Evolutionary conservation across 2,888 invertebrate genomes (phyloP), one percentile per base, ranked within the genome.

Genomic region (Drosophila setosimentum): DNA sequence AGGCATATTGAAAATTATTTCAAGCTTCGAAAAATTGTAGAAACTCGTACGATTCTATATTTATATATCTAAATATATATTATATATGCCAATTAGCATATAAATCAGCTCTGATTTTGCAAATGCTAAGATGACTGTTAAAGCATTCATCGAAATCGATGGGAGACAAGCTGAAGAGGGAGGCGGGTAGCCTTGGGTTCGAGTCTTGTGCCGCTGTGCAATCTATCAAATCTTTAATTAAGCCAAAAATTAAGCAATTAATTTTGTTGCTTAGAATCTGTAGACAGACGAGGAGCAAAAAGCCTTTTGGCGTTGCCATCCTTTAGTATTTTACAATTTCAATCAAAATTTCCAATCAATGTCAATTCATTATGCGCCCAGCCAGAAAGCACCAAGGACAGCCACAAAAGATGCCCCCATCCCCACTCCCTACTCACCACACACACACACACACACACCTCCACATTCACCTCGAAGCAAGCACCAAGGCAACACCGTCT

Each of bases 331-430:
- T 82, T 69, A 77, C 80, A 89, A 89, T 91, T 91, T 85, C 91
- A 92, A 92, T 92, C 91, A 92, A 91, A 92, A 92, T 92, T 92
- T 92, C 91, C 92, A 92, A 92, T 92, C 92, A 92, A 92, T 92
- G 92, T 92, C 92, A 92, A 92, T 92, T 92, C 91, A 91, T 91
- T 91, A 91, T 82, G 89, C 81, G 78, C 68, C 53, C 71, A 71
- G 67, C 33, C 54, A 63, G 61, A 29, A 35, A 45, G 21, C 37
- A 48, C 33, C 37, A 54, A 58, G 62, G 61, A 73, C 42, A 58
- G 76, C 80, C 78, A 49, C 78, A 79, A 81, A 76, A 79, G 73
- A 68, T 73, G 60, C 30, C 54, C 37, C 60, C 57, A 61, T 50
- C 51, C 33, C 3, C 10, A 8, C 1, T 33, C 33, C 13, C 33